These are phyloP conservation scores for Cantharis rustica DNA, from an alignment of 2,888 invertebrate genomes.

Conservation along the genomic window DNA sequence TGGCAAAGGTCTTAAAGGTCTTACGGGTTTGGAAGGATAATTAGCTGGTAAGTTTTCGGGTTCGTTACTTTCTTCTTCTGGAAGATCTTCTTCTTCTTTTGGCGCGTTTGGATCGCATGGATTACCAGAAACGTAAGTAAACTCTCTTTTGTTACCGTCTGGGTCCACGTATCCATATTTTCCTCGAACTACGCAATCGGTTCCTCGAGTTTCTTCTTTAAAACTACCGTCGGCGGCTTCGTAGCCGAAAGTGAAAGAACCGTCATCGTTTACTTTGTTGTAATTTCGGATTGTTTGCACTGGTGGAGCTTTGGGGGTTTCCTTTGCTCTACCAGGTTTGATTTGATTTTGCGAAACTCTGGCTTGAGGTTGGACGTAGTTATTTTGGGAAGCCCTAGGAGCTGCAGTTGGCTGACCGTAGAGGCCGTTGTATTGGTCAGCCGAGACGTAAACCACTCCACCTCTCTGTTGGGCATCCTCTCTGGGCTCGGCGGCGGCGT, in stretches of 20 bases:
- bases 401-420: constrained; percentile 56
- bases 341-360: constrained; percentile 15
- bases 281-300: constrained; percentile 84
- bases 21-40: constrained; percentile 63
- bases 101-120: constrained; percentile 86
- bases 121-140: constrained; percentile 85
- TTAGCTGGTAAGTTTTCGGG: constrained; percentile 68
- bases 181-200: constrained; percentile 84
- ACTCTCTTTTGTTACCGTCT: constrained; percentile 83
- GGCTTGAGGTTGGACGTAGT: constrained; percentile 39
- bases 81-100: constrained; percentile 66
- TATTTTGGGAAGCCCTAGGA: constrained; percentile 44
- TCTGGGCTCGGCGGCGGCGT: constrained; percentile 56
- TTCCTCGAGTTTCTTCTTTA: constrained; percentile 84
- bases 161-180: constrained; percentile 89
- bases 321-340: constrained; percentile 56
- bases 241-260: constrained; percentile 84
- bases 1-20: constrained; percentile 52
- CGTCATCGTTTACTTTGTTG: constrained; percentile 82
- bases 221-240: constrained; percentile 85
- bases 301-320: constrained; percentile 68
- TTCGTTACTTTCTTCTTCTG: constrained; percentile 54
- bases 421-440: constrained; percentile 57
- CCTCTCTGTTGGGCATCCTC: constrained; percentile 47
- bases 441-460: constrained; percentile 53